Evolutionary conservation across 2,797 vertebrate species (phyloP).

Genomic region (Rhynchotus rufescens): DNA sequence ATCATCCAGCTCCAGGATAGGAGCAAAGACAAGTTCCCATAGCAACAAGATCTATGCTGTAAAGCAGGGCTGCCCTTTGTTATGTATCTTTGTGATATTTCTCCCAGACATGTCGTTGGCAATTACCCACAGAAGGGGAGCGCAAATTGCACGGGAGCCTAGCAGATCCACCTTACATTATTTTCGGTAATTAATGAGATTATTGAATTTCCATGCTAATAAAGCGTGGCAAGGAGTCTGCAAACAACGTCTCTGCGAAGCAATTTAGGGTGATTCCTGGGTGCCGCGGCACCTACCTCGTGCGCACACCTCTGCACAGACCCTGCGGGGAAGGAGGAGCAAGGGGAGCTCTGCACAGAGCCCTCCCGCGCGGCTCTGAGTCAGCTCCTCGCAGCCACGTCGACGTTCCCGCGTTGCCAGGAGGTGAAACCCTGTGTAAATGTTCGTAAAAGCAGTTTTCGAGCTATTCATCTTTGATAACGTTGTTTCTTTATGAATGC

Average conservation of each 20-base stretch:
- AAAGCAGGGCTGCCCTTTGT: constrained; percentile 79
- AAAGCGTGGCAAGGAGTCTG: constrained; percentile 71
- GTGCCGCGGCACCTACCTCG: background rate
- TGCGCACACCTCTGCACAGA: constrained; percentile 48
- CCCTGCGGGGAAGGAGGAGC: background rate
- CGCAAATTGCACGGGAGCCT: constrained; percentile 75
- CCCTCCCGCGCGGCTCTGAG: constrained; percentile 57
- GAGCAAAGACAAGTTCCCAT: constrained; percentile 79
- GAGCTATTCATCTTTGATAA: constrained; percentile 79
- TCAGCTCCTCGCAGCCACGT: constrained; percentile 47
- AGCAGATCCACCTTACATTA: constrained; percentile 76
- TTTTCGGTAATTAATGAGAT: constrained; percentile 80
- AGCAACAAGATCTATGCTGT: constrained; percentile 80
- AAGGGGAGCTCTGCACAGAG: constrained; percentile 3
- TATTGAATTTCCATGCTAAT: constrained; percentile 77
- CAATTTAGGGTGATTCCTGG: constrained; percentile 28
- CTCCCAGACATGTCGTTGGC: constrained; percentile 79
- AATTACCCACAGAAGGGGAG: constrained; percentile 79
- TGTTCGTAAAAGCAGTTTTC: constrained; percentile 78
- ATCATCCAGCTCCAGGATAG: constrained; percentile 73
- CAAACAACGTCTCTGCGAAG: constrained; percentile 65
- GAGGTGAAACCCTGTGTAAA: constrained; percentile 75
- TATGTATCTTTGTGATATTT: constrained; percentile 81
- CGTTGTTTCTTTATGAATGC: constrained; percentile 76
- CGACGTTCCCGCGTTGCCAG: constrained; percentile 72